A percentile compares a stretch with the other conserved stretches of the same genome.
Evolutionary conservation across 2,888 invertebrate genomes (phyloP).

Genomic region (Meandrusa payeni): DNA sequence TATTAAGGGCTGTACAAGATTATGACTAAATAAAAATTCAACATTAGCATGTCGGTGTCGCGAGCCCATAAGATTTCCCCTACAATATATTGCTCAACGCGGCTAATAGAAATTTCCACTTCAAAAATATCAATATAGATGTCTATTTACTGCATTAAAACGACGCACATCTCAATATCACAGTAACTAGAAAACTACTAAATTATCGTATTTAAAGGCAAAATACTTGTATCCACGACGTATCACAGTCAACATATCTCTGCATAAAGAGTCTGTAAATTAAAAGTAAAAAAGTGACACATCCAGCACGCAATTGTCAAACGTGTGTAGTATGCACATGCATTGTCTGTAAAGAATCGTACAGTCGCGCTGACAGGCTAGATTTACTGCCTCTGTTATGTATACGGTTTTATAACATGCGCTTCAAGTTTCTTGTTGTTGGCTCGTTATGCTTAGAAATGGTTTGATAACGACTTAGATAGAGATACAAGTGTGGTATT

Average conservation of each 20-base stretch:
- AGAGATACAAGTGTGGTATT: too few species aligned
- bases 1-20: too few species aligned
- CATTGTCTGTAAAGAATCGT: slow-evolving; percentile 1
- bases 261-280: background rate
- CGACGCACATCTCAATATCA: too few species aligned
- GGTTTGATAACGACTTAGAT: background rate
- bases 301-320: background rate
- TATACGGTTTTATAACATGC: slow-evolving; percentile 7
- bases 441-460: slow-evolving; percentile 11
- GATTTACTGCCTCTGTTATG: slow-evolving; percentile 9
- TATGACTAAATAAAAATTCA: too few species aligned
- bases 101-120: too few species aligned
- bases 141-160: too few species aligned
- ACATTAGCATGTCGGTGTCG: too few species aligned
- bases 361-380: slow-evolving; percentile 2
- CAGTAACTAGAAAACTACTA: too few species aligned
- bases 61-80: too few species aligned
- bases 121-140: too few species aligned
- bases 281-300: slow-evolving; percentile 7
- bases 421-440: background rate
- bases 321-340: background rate
- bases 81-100: too few species aligned
- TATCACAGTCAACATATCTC: background rate
- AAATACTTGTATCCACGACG: background rate
- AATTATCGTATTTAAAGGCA: too few species aligned